Conservation (phyloP, 2,888 invertebrate species). For the Hecatera dysodea region DNA sequence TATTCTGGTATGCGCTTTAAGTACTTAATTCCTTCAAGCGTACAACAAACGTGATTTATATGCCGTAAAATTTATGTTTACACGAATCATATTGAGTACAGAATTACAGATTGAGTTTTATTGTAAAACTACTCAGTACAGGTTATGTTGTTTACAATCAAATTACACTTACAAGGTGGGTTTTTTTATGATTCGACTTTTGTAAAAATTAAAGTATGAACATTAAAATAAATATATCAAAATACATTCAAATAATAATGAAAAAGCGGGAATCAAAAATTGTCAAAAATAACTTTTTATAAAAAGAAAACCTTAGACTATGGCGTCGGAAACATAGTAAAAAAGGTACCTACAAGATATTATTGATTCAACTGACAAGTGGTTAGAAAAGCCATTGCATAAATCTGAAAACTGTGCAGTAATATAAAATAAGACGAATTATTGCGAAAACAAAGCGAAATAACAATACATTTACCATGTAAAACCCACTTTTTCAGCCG, state of each 20-base stretch:
- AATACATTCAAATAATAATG: conserved; percentile 63
- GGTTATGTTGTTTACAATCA: conserved; percentile 29
- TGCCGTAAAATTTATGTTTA: background rate
- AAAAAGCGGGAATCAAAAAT: conserved; percentile 79
- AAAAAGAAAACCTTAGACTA: conserved; percentile 77
- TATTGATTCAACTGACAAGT: conserved; percentile 58
- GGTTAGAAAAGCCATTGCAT: conserved; percentile 14
- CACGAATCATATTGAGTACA: background rate
- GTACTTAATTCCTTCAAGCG: conserved; percentile 22
- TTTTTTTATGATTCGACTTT: background rate
- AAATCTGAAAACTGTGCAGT: conserved; percentile 24
- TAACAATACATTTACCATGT: conserved; percentile 56
- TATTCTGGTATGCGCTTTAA: background rate
- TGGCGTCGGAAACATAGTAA: conserved; percentile 68
- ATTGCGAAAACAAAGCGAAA: conserved; percentile 12
- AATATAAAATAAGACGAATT: conserved; percentile 20
- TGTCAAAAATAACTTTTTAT: conserved; percentile 82
- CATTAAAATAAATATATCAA: conserved; percentile 29
- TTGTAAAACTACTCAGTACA: background rate
- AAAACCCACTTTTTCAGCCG: conserved; percentile 61
- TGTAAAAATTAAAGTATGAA: background rate
- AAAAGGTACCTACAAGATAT: conserved; percentile 66
- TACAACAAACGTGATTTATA: background rate
- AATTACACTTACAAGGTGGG: background rate
- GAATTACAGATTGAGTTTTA: background rate